Percentiles rank a stretch among this genome's conserved stretches.
Conservation (phyloP, 2,113 vertebrate genomes). For the Carassius carassius region DNA sequence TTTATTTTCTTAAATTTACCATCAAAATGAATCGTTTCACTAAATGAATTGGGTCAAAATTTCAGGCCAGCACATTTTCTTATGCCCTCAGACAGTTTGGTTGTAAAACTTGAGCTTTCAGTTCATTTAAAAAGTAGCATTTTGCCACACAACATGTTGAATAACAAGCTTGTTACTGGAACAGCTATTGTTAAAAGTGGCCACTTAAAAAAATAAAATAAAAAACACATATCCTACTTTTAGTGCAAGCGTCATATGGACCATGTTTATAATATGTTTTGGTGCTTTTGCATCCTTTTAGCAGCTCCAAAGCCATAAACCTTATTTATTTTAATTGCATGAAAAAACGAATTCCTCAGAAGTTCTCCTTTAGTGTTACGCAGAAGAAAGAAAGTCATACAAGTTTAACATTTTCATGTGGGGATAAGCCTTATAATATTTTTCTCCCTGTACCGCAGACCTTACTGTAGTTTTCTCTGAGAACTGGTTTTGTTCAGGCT, state of each 20-base stretch:
- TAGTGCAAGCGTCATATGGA: neutral
- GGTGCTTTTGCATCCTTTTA: neutral
- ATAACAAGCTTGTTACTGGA: neutral
- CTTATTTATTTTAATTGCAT: neutral
- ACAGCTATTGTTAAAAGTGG: neutral
- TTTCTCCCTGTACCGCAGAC: neutral
- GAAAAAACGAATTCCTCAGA: neutral
- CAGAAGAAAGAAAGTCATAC: neutral
- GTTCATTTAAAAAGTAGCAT: neutral
- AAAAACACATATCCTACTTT: neutral
- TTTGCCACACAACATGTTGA: neutral
- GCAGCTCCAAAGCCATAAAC: neutral
- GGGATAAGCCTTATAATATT: neutral
- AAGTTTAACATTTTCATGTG: neutral
- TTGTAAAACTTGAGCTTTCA: neutral
- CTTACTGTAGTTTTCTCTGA: neutral
- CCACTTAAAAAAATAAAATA: neutral
- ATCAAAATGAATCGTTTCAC: neutral
- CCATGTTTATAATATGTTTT: neutral
- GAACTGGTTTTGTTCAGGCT: neutral
- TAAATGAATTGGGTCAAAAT: no score
- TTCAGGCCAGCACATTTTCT: neutral
- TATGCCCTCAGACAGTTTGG: neutral
- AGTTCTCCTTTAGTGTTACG: neutral
- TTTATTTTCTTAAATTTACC: neutral